Conservation (phyloP, 2,113 vertebrate species). For the Alethe castanea region DNA sequence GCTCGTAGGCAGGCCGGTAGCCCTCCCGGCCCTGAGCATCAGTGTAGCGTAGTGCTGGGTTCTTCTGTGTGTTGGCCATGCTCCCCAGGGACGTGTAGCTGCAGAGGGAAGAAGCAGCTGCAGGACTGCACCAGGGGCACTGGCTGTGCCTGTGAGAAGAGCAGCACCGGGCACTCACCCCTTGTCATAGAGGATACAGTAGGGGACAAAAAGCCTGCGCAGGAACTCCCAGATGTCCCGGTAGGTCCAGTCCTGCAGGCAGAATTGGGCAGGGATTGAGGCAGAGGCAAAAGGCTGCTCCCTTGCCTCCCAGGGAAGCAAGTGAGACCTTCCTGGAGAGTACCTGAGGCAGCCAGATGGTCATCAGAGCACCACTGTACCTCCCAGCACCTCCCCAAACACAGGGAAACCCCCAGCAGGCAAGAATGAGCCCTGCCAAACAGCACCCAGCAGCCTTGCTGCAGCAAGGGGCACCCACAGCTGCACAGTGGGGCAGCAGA, state of each 20-base stretch:
- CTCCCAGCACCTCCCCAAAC: not conserved
- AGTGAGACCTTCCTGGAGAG: not conserved
- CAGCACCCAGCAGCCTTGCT: not conserved
- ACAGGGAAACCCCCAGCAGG: not conserved
- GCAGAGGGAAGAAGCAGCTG: not conserved
- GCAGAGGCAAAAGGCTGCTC: not conserved
- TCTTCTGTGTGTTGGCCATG: constrained; percentile 85
- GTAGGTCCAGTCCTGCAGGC: constrained; percentile 90
- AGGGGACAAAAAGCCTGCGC: constrained; percentile 87
- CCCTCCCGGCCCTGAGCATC: constrained; percentile 72
- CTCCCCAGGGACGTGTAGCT: constrained; percentile 96
- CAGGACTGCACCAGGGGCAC: not conserved
- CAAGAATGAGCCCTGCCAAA: not conserved
- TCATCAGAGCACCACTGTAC: not conserved
- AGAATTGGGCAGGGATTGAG: not conserved
- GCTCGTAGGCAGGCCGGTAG: constrained; percentile 84
- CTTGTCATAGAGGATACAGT: constrained; percentile 94
- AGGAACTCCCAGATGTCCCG: constrained; percentile 95
- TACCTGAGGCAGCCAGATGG: not conserved
- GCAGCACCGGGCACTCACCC: constrained; percentile 75
- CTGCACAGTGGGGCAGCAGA: not conserved
- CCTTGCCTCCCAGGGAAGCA: not conserved
- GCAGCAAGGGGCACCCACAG: not conserved
- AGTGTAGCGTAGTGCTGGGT: constrained; percentile 76
- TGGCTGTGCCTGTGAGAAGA: accelerated